Base-by-base conservation (phyloP, 2,888 invertebrate species). In the Lithophane ornitopus region DNA sequence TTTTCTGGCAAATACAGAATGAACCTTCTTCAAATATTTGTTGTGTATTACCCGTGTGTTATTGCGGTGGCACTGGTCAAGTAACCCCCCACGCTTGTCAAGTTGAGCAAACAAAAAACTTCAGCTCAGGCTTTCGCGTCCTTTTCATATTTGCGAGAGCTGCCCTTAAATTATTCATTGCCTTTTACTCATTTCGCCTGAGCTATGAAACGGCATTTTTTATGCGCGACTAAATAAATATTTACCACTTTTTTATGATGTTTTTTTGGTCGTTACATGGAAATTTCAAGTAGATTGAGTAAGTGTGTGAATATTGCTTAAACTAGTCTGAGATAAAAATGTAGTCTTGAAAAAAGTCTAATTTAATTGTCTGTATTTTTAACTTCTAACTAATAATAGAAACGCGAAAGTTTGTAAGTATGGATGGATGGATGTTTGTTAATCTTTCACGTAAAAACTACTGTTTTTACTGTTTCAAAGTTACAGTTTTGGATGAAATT, bases 151-250 rank as follows among this genome's bases (percentile, higher is more conserved):
- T 74, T 82, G 70, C 69, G 59, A 65, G 68, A 41, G 75, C 41
- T 77, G 41, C 46, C 74, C 54, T 71, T 85, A 81, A 81, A 77
- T 80, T 84, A 85, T 83, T 84, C 81, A 84, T 72, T 46, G 70
- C 62, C 77, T 80, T 81, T 70, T 80, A 76, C 82, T 85, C 82
- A 72, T 84, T 76, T 73, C 62, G 77, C 71, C 71, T 77, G 69
- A 72, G 78, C 76, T 54, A 71, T 76, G 74, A 73, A 73, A 66
- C 54, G 68, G 34, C 54, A 74, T 81, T 76, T 81, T 83, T 85
- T 82, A 85, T 80, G 80, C n/a, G 52, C 63, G 49, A 59, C 12
- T 78, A 78, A 81, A 78, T 80, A 83, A 76, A 84, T 82, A 73
- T 84, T 80, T 63, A 65, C 62, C 26, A 56, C 56, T 46, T 34